Evolutionary conservation across 2,113 vertebrate species (phyloP).

Genomic region (Ophthalmolycus amberensis): DNA sequence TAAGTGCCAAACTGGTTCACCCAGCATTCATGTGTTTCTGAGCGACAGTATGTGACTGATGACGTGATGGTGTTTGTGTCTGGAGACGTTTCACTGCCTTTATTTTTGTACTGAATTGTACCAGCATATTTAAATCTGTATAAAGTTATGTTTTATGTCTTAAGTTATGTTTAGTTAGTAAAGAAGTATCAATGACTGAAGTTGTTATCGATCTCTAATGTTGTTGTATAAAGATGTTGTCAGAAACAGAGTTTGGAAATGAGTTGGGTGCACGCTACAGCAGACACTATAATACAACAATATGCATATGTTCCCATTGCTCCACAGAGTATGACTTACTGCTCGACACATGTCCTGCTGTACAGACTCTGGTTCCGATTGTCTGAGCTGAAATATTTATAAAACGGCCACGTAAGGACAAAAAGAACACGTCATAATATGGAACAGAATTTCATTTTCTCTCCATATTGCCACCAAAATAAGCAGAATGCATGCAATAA

Average conservation of each 20-base stretch:
- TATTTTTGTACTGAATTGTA: constrained; percentile 88
- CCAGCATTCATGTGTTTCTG: constrained; percentile 50
- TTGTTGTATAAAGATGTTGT: constrained; percentile 69
- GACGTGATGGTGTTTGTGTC: constrained; percentile 68
- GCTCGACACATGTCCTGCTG: neutral
- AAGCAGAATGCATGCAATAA: neutral
- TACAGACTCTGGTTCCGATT: neutral
- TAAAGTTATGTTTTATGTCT: constrained; percentile 83
- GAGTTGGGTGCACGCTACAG: constrained; percentile 1
- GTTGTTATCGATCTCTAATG: constrained; percentile 63
- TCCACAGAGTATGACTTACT: neutral
- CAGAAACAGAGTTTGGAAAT: constrained; percentile 37
- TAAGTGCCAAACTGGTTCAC: constrained; percentile 62
- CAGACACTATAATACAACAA: neutral
- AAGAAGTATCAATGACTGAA: constrained; percentile 83
- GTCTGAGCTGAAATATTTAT: neutral
- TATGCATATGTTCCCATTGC: neutral
- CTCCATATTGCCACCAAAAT: neutral
- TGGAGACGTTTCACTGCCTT: constrained; percentile 79
- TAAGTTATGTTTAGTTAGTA: constrained; percentile 86
- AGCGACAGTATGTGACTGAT: constrained; percentile 70
- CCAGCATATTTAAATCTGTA: constrained; percentile 86
- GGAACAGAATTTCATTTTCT: neutral
- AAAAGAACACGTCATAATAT: neutral
- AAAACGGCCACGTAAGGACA: neutral